Evolutionary conservation across 2,113 vertebrate genomes (phyloP).

Genomic region (Hyperoodon ampullatus): DNA sequence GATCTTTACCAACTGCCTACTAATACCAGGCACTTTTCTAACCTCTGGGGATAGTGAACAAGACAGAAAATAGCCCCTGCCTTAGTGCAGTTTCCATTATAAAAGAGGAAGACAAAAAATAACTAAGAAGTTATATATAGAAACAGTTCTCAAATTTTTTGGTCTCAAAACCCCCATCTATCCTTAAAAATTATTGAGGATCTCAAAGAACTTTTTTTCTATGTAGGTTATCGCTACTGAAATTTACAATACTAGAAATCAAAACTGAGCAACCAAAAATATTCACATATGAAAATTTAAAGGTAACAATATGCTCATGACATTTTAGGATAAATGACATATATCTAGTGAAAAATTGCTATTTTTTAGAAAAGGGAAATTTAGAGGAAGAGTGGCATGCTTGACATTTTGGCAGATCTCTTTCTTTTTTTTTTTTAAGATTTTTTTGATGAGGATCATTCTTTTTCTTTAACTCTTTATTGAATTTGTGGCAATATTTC

Average conservation of each 20-base stretch:
- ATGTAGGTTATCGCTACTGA: not conserved
- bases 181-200: not conserved
- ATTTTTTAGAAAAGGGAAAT: not conserved
- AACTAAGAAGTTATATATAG: not conserved
- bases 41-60: not conserved
- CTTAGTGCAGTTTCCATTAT: not conserved
- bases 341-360: not conserved
- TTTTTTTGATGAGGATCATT: no score
- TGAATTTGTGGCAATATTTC: no score
- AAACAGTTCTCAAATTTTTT: not conserved
- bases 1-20: not conserved
- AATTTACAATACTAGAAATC: not conserved
- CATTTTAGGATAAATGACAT: not conserved
- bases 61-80: not conserved
- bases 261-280: not conserved
- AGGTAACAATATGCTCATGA: not conserved
- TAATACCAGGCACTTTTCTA: not conserved
- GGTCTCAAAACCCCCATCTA: not conserved
- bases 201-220: not conserved
- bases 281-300: not conserved
- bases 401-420: not conserved
- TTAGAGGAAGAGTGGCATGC: not conserved
- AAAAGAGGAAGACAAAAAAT: not conserved
- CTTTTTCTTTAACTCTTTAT: no score
- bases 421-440: not conserved